phyloP scores from a whole-genome alignment of 2,888 invertebrate species.

The Meandrusa payeni region DNA sequence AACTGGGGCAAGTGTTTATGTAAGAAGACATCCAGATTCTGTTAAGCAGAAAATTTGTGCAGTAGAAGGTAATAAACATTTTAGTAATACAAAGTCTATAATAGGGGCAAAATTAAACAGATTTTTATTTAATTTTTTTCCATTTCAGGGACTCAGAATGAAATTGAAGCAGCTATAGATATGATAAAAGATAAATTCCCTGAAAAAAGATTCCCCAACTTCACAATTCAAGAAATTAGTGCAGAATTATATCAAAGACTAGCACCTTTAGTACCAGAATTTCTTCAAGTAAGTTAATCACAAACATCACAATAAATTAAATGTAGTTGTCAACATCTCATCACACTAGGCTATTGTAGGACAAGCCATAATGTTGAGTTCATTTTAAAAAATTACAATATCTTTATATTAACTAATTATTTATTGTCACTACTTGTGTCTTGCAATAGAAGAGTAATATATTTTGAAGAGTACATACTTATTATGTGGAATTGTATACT shows the following conservation, averaged over 20 bases:
- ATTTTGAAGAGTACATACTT: no score
- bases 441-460: no score
- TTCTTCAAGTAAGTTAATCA: slow-evolving; percentile 73
- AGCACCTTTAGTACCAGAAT: slow-evolving; percentile 76
- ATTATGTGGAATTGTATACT: no score
- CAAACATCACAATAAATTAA: no score
- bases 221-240: slow-evolving; percentile 84
- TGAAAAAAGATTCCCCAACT: slow-evolving; percentile 87
- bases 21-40: slow-evolving; percentile 89
- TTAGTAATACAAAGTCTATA: not conserved
- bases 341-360: no score
- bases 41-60: slow-evolving; percentile 90
- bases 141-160: slow-evolving; percentile 85
- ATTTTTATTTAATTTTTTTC: slow-evolving; percentile 4
- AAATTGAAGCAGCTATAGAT: slow-evolving; percentile 90
- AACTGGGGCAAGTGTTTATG: slow-evolving; percentile 88
- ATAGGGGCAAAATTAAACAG: not conserved
- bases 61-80: slow-evolving; percentile 86
- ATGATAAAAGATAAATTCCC: slow-evolving; percentile 94
- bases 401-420: no score
- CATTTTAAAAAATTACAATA: no score
- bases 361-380: no score
- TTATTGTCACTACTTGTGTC: no score
- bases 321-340: no score
- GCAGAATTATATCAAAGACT: slow-evolving; percentile 74